Evolutionary conservation across 2,888 invertebrate species (phyloP), one percentile per base, ranked within the genome.

Genomic region (Thalpophila matura): DNA sequence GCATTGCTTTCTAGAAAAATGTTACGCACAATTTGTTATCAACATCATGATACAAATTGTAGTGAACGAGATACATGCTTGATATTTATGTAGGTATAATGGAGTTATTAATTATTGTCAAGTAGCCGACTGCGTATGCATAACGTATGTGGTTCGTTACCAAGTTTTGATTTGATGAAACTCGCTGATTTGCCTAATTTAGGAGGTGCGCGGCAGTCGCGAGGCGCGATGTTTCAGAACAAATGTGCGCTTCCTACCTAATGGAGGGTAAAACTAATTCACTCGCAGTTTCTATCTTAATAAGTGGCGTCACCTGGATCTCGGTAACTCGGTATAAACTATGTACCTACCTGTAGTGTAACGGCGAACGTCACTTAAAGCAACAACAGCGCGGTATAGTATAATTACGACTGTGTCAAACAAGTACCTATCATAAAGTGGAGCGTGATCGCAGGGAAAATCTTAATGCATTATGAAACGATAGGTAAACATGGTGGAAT

Each of bases 101-200:
- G 65, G 50, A 74, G 67, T 75, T 77, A 73, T n/a, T n/a, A n/a
- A n/a, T n/a, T n/a, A 79, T 77, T 73, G 74, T 54, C 60, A 60
- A 71, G 69, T 58, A 69, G 65, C 54, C 56, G 51, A 49, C 20
- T 40, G 65, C 59, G 64, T 66, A 71, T 59, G 59, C 71, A 62
- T 86, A 82, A 82, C 51, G 77, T 74, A 83, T 75, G 66, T 69
- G 64, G 74, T 79, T 84, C 74, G 82, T 84, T 79, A 82, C 55
- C 65, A 80, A 84, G 82, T 84, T 85, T 71, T 76, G 79, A 83
- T 80, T 82, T 82, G 70, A 80, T 81, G 71, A 77, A 77, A 76
- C 82, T 74, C 67, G 54, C 66, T 74, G 70, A 77, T 77, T 71
- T 78, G 66, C 67, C 61, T 73, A 74, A 74, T 75, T 76, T 70